Conservation (phyloP, 1,140 invertebrate species). For the Armadillidium nasatum region DNA sequence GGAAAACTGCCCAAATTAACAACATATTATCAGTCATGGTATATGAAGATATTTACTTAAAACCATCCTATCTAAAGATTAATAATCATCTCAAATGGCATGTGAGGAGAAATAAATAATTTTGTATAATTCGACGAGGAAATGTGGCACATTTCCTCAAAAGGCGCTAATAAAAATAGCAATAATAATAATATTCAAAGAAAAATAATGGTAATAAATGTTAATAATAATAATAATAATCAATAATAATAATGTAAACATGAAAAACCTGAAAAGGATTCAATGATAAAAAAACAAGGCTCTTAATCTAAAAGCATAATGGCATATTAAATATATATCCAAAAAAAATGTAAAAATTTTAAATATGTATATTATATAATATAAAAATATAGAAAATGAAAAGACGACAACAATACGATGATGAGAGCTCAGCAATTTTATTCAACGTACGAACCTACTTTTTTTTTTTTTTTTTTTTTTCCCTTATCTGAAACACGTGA, state of each 20-base stretch:
- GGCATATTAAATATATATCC: neutral
- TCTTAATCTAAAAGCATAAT: conserved; percentile 11
- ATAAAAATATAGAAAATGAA: too few relatives aligned
- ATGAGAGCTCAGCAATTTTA: neutral
- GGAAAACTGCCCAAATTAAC: conserved; percentile 9
- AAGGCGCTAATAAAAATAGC: neutral
- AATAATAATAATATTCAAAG: neutral
- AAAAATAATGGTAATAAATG: neutral
- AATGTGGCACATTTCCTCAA: neutral
- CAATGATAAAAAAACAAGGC: neutral
- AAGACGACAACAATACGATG: neutral
- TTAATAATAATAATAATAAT: neutral
- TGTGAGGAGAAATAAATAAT: neutral
- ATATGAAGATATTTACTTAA: neutral
- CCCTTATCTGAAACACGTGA: neutral
- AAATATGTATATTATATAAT: neutral
- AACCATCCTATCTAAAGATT: conserved; percentile 7
- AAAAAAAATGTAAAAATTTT: neutral
- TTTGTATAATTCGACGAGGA: neutral
- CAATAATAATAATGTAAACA: neutral
- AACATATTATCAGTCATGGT: conserved; percentile 3
- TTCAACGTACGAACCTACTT: neutral
- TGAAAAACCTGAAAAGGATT: conserved; percentile 10
- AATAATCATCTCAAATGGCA: neutral
- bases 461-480: neutral